Percentiles rank a stretch among this genome's conserved stretches.
phyloP scores from a whole-genome alignment of 2,888 invertebrate genomes.

The Hemithea aestivaria region DNA sequence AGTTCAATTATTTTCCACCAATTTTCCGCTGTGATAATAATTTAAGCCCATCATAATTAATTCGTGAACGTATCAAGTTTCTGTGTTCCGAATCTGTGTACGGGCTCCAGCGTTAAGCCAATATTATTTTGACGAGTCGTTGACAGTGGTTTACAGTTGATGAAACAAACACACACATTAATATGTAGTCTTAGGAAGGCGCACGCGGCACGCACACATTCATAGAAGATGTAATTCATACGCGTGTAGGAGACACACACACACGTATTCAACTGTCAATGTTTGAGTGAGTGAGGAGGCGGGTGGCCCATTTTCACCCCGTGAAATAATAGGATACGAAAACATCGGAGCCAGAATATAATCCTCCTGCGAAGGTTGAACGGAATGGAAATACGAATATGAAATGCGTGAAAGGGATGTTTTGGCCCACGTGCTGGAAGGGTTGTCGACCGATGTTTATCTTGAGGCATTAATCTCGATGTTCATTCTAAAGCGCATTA shows the following conservation, averaged over 20 bases:
- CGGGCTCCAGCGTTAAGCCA: conserved; percentile 65
- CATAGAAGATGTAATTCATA: conserved; percentile 32
- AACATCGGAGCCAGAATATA: conserved; percentile 78
- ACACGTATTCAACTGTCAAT: conserved; percentile 42
- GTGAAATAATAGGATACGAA: conserved; percentile 79
- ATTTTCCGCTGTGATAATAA: conserved; percentile 25
- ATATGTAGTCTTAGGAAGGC: conserved; percentile 36
- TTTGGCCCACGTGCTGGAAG: conserved; percentile 63
- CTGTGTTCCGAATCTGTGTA: conserved; percentile 54
- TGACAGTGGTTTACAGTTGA: conserved; percentile 76
- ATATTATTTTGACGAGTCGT: conserved; percentile 78
- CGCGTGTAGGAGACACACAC: conserved; percentile 39
- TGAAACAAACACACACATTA: conserved; percentile 63
- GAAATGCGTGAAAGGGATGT: conserved; percentile 73
- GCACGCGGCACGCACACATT: conserved; percentile 39
- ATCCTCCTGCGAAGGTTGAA: conserved; percentile 75
- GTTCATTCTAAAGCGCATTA: conserved; percentile 43
- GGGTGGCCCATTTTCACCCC: conserved; percentile 77
- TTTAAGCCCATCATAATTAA: conserved; percentile 45
- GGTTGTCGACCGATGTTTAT: conserved; percentile 67
- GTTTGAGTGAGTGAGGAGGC: conserved; percentile 61
- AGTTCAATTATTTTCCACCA: conserved; percentile 15
- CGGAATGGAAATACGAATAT: conserved; percentile 75
- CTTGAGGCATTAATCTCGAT: conserved; percentile 63
- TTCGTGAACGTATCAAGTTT: conserved; percentile 64